phyloP scores from a whole-genome alignment of 2,888 invertebrate species.

The Ypsolopha scabrella region DNA sequence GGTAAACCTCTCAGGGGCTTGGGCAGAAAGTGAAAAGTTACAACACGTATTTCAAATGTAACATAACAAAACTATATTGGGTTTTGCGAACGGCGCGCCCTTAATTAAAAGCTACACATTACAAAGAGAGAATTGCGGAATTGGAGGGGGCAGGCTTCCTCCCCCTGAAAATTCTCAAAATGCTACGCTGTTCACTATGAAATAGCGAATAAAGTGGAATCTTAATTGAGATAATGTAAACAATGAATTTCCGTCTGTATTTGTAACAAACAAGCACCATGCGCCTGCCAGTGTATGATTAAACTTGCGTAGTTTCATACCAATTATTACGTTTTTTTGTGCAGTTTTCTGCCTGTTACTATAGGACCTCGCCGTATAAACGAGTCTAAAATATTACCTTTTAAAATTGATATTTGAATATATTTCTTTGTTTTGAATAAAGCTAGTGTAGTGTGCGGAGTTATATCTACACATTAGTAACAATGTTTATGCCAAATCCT shows the following conservation, averaged over 20 bases:
- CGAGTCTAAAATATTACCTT: not conserved
- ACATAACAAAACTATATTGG: not conserved
- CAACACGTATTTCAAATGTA: not conserved
- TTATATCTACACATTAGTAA: too few species aligned
- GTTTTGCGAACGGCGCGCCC: not conserved
- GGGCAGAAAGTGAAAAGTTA: too few species aligned
- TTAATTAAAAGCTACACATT: not conserved
- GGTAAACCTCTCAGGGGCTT: too few species aligned
- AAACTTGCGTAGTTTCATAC: not conserved
- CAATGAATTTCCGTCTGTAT: slow-evolving; percentile 48
- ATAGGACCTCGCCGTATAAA: not conserved
- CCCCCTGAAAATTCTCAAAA: slow-evolving; percentile 37
- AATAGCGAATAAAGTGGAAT: slow-evolving; percentile 54
- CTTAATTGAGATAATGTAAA: slow-evolving; percentile 65
- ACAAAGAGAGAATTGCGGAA: not conserved
- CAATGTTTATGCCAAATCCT: too few species aligned
- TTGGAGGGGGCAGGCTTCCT: not conserved
- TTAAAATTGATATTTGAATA: too few species aligned
- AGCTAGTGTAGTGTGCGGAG: too few species aligned
- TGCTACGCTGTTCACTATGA: slow-evolving; percentile 37
- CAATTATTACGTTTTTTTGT: not conserved
- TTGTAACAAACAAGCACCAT: slow-evolving; percentile 31
- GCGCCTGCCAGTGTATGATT: slow-evolving; percentile 18
- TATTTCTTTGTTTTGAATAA: too few species aligned
- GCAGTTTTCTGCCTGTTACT: not conserved